Conservation (phyloP, 2,113 vertebrate species). For the Trichechus manatus region DNA sequence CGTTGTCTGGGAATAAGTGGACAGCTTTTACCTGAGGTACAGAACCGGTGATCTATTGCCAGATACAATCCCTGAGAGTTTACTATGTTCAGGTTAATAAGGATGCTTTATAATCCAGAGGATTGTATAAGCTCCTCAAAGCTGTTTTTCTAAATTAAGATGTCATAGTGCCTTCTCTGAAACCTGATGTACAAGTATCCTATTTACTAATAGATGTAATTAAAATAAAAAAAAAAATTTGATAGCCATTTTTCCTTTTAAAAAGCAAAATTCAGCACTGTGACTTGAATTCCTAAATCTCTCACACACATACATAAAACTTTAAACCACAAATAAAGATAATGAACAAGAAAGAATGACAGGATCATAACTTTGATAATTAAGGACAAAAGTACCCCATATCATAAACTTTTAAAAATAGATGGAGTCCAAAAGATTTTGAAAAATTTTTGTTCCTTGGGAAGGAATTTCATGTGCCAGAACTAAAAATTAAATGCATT, state of each 20-base stretch:
- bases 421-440: background rate
- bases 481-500: background rate
- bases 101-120: background rate
- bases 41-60: background rate
- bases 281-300: conserved; percentile 50
- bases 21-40: background rate
- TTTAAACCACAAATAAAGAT: conserved; percentile 19
- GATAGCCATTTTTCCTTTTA: background rate
- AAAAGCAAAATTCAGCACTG: conserved; percentile 41
- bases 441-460: background rate
- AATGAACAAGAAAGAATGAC: conserved; percentile 47
- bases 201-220: background rate
- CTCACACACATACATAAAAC: conserved; percentile 1
- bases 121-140: background rate
- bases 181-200: conserved; percentile 23
- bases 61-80: background rate
- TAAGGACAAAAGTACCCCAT: background rate
- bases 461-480: conserved; percentile 28
- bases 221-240: background rate
- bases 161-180: conserved; percentile 63
- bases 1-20: background rate
- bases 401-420: background rate
- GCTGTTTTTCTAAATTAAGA: background rate
- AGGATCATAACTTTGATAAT: background rate
- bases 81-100: background rate